These are phyloP conservation scores for Phylloscopus trochilus DNA, from an alignment of 2,113 vertebrate genomes.

Conservation along the genomic window DNA sequence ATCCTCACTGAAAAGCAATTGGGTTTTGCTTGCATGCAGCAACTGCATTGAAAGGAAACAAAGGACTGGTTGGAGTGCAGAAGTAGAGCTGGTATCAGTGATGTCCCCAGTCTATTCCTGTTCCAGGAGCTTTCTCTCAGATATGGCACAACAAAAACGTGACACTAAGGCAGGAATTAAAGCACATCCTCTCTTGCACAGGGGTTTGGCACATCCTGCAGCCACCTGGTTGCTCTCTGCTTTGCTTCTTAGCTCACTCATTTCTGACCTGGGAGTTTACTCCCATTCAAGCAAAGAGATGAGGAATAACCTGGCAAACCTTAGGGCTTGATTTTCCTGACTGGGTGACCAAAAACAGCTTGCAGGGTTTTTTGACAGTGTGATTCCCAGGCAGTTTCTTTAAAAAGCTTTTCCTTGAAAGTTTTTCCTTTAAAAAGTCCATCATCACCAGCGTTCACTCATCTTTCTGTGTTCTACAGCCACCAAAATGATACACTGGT, in stretches of 20 bases:
- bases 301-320: neutral
- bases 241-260: neutral
- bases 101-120: neutral
- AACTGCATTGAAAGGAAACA: neutral
- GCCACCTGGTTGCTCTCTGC: neutral
- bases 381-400: neutral
- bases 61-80: neutral
- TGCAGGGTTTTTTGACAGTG: neutral
- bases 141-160: neutral
- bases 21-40: neutral
- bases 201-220: neutral
- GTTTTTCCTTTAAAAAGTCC: neutral
- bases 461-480: neutral
- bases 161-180: neutral
- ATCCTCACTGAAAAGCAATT: neutral
- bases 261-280: neutral
- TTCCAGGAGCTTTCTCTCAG: neutral
- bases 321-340: neutral
- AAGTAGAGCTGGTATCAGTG: fast-evolving
- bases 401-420: neutral
- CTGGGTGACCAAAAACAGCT: neutral
- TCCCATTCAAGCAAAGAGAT: neutral
- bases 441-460: neutral
- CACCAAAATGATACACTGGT: neutral
- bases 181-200: neutral